phyloP scores from a whole-genome alignment of 2,888 invertebrate genomes.

The Rotaria magnacalcarata region DNA sequence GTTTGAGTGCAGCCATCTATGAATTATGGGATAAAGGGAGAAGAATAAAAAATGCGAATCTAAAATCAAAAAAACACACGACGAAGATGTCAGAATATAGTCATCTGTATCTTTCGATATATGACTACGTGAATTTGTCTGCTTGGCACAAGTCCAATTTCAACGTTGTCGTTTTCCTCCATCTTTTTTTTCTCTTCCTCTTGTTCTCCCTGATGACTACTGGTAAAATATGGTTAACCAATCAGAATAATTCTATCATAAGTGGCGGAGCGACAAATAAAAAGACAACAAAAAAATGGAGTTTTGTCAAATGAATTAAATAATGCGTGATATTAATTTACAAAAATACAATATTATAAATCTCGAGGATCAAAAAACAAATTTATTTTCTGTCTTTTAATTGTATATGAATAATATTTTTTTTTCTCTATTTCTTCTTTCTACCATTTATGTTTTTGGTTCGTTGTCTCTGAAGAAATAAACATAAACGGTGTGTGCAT shows the following conservation, averaged over 20 bases:
- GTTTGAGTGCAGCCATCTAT: constrained; percentile 10
- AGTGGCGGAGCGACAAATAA: not conserved
- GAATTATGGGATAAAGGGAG: not conserved
- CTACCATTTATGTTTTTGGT: not conserved
- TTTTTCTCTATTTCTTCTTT: not conserved
- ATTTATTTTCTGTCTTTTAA: too few species aligned
- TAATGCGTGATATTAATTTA: not conserved
- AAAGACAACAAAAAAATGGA: not conserved
- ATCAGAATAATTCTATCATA: not conserved
- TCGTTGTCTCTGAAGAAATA: constrained; percentile 17
- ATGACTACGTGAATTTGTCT: not conserved
- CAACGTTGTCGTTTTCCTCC: not conserved
- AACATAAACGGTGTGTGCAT: not conserved
- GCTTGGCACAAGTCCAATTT: constrained; percentile 19
- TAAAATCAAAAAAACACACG: not conserved
- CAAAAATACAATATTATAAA: not conserved
- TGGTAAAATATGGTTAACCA: not conserved
- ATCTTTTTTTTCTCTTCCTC: not conserved
- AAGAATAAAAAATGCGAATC: constrained; percentile 31
- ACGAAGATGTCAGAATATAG: not conserved
- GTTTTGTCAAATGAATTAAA: not conserved
- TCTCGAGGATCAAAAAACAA: not conserved
- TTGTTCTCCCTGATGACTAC: not conserved
- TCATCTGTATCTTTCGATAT: constrained; percentile 5
- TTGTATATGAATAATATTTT: not conserved